A percentile compares a stretch with the other conserved stretches of the same genome.
phyloP scores from a whole-genome alignment of 2,113 vertebrate species.

The Pipa parva region DNA sequence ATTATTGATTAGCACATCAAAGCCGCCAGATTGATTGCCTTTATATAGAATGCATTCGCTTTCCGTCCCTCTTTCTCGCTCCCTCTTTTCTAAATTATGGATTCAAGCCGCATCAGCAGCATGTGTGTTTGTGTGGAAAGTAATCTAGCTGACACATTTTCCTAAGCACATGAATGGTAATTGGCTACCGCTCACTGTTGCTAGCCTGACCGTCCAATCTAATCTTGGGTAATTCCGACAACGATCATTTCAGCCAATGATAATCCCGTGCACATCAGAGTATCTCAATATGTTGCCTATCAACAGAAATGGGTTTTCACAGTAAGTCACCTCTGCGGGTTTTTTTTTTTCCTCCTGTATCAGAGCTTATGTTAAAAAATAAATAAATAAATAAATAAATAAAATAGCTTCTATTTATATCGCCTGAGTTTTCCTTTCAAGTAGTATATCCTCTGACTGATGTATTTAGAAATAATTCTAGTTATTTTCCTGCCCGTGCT shows the following conservation, averaged over 20 bases:
- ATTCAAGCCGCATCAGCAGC: constrained; percentile 27
- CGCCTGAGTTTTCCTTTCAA: background rate
- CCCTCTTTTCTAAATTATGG: constrained; percentile 20
- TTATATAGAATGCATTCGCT: background rate
- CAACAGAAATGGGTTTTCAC: constrained; percentile 28
- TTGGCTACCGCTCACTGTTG: constrained; percentile 28
- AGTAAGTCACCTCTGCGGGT: background rate
- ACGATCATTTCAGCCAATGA: constrained; percentile 25
- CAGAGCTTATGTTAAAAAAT: background rate
- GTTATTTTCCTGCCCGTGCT: too few species aligned
- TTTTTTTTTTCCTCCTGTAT: constrained; percentile 1
- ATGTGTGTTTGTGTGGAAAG: constrained; percentile 22
- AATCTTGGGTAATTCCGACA: constrained; percentile 11
- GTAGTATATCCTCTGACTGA: too few species aligned
- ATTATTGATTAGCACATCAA: too few species aligned
- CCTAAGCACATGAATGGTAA: constrained; percentile 1
- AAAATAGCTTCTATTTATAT: background rate
- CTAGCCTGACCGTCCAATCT: constrained; percentile 35
- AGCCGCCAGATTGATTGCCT: background rate
- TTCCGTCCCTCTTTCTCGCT: too few species aligned
- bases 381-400: too few species aligned
- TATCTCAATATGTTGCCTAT: constrained; percentile 14
- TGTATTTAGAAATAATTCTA: too few species aligned
- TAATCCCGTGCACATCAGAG: background rate
- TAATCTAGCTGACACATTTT: constrained; percentile 20